Evolutionary conservation across 2,113 vertebrate genomes (phyloP), one percentile per base, ranked within the genome.

Genomic region (Oreochromis tanganicae): DNA sequence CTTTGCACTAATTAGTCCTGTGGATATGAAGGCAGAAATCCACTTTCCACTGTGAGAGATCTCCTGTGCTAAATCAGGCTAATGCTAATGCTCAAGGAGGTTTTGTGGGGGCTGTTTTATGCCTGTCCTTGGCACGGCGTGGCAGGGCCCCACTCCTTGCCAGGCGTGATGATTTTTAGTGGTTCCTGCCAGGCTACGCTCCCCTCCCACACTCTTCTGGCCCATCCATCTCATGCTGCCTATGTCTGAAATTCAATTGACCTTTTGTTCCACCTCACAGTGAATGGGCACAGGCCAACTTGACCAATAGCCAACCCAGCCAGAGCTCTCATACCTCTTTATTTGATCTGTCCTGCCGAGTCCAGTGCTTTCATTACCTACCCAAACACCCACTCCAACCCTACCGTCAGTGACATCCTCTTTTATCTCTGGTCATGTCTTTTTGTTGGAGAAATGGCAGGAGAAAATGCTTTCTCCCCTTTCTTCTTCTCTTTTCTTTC

Each of bases 231-330:
- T 94, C 89, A 10, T 81, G 75, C 84, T 81, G 84, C 91, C 89
- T 88, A 83, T 84, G 87, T 88, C 93, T 92, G 85, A 93, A 94
- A 95, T 94, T 93, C 89, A 94, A 92, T 94, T 94, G 93, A 95
- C 94, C 94, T 94, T 96, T 95, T 95, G 93, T 95, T 93, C 90
- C 84, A 91, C 87, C 90, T 90, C 93, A n/a, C 87, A 88, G 89
- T 84, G 79, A 91, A 92, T 91, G 91, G 85, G 90, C 85, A 80
- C 87, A 86, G 92, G 84, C 92, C 91, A 81, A 73, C 85, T 83
- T 59, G 19, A 78, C 89, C 90, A 82, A 46, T 66, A 83, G 86
- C 88, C 88, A 78, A 48, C 71, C 55, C 90, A 84, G 57, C 55
- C 91, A 85, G 57, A 68, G 90, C 86, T 75, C 87, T 89, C 93